Evolutionary conservation across 1,140 invertebrate species (phyloP).

Genomic region (Druon quercuslanigerum): DNA sequence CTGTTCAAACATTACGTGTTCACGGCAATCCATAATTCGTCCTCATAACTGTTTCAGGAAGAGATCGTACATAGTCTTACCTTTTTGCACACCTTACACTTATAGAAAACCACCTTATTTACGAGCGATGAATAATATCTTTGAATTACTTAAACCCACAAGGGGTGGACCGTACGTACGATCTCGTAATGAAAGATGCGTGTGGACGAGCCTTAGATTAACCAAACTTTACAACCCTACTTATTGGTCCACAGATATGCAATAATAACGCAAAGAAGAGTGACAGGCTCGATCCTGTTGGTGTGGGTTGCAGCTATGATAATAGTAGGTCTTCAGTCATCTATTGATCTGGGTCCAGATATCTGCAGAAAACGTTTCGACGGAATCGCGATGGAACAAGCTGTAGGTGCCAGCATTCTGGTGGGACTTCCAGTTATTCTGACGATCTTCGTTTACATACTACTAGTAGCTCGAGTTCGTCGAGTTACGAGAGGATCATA

Average conservation of each 20-base stretch:
- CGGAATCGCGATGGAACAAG: constrained; percentile 70
- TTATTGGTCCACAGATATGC: constrained; percentile 59
- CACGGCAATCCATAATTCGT: no score
- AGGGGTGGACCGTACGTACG: no score
- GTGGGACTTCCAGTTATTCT: constrained; percentile 76
- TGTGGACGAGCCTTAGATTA: no score
- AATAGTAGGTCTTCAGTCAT: constrained; percentile 76
- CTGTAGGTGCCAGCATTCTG: constrained; percentile 76
- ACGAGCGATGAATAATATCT: no score
- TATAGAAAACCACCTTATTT: no score
- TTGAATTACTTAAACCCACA: no score
- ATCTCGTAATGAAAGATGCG: no score
- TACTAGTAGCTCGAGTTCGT: constrained; percentile 71
- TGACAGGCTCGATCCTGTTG: constrained; percentile 74
- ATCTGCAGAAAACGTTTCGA: constrained; percentile 77
- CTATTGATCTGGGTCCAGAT: constrained; percentile 78
- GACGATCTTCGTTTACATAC: constrained; percentile 75
- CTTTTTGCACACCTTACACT: no score
- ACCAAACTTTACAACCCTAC: not conserved
- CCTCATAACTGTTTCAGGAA: no score
- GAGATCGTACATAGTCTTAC: no score
- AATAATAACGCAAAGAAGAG: constrained; percentile 73
- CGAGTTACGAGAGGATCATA: constrained; percentile 76
- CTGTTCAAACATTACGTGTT: no score
- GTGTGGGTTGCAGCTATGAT: constrained; percentile 76